phyloP scores from a whole-genome alignment of 2,888 invertebrate species.

The Erynnis tages region DNA sequence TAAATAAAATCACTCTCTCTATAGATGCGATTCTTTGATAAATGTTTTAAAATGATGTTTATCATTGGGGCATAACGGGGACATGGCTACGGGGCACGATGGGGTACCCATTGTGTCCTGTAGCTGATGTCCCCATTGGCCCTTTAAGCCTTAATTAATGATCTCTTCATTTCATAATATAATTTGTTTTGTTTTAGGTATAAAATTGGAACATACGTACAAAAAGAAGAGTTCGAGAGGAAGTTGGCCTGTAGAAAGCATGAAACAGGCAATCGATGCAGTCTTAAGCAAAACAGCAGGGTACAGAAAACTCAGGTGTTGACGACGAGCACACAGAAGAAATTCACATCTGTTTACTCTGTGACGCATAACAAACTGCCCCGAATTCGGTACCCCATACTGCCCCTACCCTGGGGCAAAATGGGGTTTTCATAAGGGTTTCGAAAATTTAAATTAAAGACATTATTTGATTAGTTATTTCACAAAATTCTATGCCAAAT shows the following conservation, averaged over 20 bases:
- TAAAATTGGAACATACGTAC: slow-evolving; percentile 5
- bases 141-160: slow-evolving; percentile 1
- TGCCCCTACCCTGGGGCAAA: too few species aligned
- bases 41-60: slow-evolving; percentile 20
- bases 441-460: too few species aligned
- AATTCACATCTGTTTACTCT: too few species aligned
- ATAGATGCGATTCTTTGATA: slow-evolving; percentile 10
- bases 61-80: slow-evolving; percentile 29
- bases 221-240: slow-evolving; percentile 19
- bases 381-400: too few species aligned
- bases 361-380: too few species aligned
- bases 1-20: slow-evolving; percentile 19
- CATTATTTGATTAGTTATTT: too few species aligned
- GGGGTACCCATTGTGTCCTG: slow-evolving; percentile 19
- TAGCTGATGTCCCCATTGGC: slow-evolving; percentile 9
- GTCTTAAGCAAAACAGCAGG: slow-evolving; percentile 27
- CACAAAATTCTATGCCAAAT: too few species aligned
- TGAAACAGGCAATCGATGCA: slow-evolving; percentile 30
- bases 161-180: slow-evolving; percentile 18
- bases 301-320: slow-evolving; percentile 28
- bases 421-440: too few species aligned
- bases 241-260: slow-evolving; percentile 26
- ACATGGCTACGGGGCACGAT: slow-evolving; percentile 27
- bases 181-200: slow-evolving; percentile 28
- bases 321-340: too few species aligned